Percentiles rank a stretch among this genome's conserved stretches.
phyloP scores from a whole-genome alignment of 2,113 vertebrate species.

The Rhinoderma darwinii region DNA sequence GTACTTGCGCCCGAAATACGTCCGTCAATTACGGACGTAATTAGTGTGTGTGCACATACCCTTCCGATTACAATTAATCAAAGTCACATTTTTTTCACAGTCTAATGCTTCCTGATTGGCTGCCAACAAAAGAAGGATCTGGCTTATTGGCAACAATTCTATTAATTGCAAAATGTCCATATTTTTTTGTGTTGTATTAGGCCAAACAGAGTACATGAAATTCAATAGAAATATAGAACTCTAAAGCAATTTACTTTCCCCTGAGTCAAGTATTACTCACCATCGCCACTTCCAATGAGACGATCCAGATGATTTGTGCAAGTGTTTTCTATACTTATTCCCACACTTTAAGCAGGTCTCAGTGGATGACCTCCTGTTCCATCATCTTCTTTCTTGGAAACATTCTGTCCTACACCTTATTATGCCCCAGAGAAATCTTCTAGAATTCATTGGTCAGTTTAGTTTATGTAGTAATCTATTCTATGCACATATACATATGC shows the following conservation, averaged over 20 bases:
- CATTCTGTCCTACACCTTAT: neutral
- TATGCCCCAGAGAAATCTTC: constrained; percentile 39
- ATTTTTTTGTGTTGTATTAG: neutral
- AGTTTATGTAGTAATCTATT: neutral
- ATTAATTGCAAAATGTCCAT: neutral
- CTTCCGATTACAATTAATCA: neutral
- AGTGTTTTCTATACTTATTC: neutral
- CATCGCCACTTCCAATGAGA: neutral
- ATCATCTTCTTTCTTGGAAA: constrained; percentile 25
- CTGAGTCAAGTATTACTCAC: constrained; percentile 29
- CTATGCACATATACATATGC: neutral
- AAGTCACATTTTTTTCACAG: neutral
- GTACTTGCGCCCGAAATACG: too few species aligned
- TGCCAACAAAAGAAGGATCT: neutral
- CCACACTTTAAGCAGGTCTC: constrained; percentile 18
- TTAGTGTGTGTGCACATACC: too few species aligned
- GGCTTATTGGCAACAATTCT: neutral
- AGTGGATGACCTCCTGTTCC: constrained; percentile 25
- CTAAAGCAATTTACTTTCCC: neutral
- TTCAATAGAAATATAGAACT: neutral
- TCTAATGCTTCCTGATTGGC: neutral
- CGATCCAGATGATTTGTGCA: neutral
- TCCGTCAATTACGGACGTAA: too few species aligned
- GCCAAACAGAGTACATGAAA: neutral
- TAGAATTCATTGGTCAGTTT: neutral